Evolutionary conservation across 2,113 vertebrate genomes (phyloP), one percentile per base, ranked within the genome.

Genomic region (Picathartes gymnocephalus): DNA sequence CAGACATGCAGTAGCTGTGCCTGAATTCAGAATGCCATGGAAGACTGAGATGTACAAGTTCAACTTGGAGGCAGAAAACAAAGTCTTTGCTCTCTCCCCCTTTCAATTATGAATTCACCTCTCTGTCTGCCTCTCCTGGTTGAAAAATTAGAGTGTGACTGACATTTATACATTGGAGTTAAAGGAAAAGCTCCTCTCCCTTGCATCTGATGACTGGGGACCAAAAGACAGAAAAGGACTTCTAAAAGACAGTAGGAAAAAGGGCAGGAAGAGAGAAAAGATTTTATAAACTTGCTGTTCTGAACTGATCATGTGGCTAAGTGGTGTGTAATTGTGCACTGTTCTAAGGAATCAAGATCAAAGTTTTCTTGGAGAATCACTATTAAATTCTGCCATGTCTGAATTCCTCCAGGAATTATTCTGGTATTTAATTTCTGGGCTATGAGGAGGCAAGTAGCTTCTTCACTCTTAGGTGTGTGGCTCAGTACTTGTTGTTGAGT

Each of bases 21-120:
- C 30, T 22, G 33, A 37, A 15, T 65, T 78, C 74, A 50, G 37
- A 40, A 18, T 30, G 9, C 15, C 19, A 23, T 4, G 7, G 22
- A 64, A 64, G 14, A 27, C 25, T 62, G 23, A 60, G 16, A 10
- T 50, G 40, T 25, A 33, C 13, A 31, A 73, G 30, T n/a, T 60
- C 69, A 90, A 15, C 30, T 11, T 56, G 15, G 23, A 85, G 60
- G 9, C 11, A 54, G 25, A 42, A 21, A 30, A 31, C 5, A 77
- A 53, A 54, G 12, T 9, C 13, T 79, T 78, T 86, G 19, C 27
- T 48, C 9, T 28, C 16, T 62, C 11, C 4, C 5, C 13, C 9
- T 57, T 54, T 50, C 0, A 0, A 23, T n/a, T 56, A 15, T 16
- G 27, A 68, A 19, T 22, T 28, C 45, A 35, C 19, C 9, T n/a